These are phyloP conservation scores for Netelia inedita DNA, from an alignment of 2,888 invertebrate species.

Conservation along the genomic window DNA sequence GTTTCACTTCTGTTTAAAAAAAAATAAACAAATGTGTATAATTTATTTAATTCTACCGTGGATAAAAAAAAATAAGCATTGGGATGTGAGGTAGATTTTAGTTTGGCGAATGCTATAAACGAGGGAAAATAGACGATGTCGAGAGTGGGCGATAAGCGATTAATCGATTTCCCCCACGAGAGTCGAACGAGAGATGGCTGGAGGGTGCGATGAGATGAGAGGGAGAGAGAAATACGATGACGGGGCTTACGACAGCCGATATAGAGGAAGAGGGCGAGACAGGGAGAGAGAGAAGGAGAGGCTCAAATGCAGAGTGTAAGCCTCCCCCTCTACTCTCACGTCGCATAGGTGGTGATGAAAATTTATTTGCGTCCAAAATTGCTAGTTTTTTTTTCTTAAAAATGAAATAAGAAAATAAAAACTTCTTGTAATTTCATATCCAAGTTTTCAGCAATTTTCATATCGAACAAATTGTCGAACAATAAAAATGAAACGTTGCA, in stretches of 20 bases:
- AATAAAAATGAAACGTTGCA: no score
- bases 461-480: no score
- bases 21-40: neutral
- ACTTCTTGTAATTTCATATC: neutral
- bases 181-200: neutral
- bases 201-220: neutral
- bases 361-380: neutral
- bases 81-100: neutral
- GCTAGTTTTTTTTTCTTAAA: neutral
- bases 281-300: neutral
- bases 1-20: neutral
- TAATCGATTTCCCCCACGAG: neutral
- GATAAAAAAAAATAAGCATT: neutral
- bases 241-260: conserved; percentile 13
- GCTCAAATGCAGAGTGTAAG: neutral
- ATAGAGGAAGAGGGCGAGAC: conserved; percentile 7
- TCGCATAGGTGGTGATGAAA: neutral
- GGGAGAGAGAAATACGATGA: conserved; percentile 33
- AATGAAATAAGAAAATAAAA: neutral
- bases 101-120: neutral
- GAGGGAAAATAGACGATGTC: neutral
- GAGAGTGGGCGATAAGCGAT: conserved; percentile 6
- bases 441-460: neutral
- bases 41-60: neutral
- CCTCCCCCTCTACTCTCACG: neutral